Evolutionary conservation across 2,797 vertebrate genomes (phyloP), one percentile per base, ranked within the genome.

Genomic region (Rhinichthys osculus): DNA sequence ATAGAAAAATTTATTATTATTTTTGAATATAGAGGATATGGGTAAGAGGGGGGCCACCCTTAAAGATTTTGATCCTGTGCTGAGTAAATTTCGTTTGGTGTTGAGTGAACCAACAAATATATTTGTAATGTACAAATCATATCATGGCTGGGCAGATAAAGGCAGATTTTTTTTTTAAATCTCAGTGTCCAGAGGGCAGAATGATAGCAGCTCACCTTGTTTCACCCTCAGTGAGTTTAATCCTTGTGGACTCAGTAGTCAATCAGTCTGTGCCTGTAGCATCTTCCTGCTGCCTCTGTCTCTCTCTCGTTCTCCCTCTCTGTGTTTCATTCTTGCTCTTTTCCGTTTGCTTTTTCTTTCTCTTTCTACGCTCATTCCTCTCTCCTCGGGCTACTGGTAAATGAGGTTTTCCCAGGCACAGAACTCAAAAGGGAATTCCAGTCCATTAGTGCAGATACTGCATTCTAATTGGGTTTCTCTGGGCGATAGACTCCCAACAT

Each of bases 341-440:
- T 86, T 79, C 87, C 89, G 87, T 91, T 91, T 86, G 88, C 90
- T 91, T 91, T 87, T 79, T 90, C 64, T 38, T 77, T 52, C 66
- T 84, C 23, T 47, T 79, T 90, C 89, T 89, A 86, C 81, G 84
- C 88, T 85, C 90, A 89, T 87, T 88, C 54, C 35, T 42, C 67
- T 84, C 73, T 90, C 87, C 88, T 86, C 94, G 90, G 94, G 94
- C 94, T 93, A 93, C 90, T 90, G 90, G 92, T 95, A 95, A 95
- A 94, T 95, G 92, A 95, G 94, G 92, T 95, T 95, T 93, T 92
- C 93, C 91, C 91, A 91, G 90, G 92, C 88, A 69, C 91, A 87
- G 88, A 87, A 91, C 91, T 94, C 95, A 92, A 94, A 92, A 90
- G 94, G 94, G 95, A 95, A 95, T 95, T 93, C 92, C 87, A 94